Evolutionary conservation across 2,113 vertebrate genomes (phyloP).

Genomic region (Plestiodon gilberti): DNA sequence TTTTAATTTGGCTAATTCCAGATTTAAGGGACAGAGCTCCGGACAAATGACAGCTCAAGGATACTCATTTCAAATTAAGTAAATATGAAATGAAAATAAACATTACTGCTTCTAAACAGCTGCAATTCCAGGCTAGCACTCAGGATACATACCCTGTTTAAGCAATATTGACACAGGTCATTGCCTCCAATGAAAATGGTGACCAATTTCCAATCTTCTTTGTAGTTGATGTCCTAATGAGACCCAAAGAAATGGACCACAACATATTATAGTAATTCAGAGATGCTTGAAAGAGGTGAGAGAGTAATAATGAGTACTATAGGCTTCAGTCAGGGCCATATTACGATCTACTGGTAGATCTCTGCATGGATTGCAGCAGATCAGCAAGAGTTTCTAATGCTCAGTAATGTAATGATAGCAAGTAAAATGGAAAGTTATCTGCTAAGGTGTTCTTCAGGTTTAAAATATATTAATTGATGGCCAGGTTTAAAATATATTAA

Average conservation of each 20-base stretch:
- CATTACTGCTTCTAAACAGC: neutral
- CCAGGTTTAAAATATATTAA: no score
- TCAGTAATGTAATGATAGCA: no score
- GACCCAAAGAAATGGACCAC: conserved; percentile 47
- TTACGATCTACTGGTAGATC: no score
- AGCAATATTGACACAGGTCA: conserved; percentile 91
- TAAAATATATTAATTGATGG: neutral
- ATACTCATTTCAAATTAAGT: neutral
- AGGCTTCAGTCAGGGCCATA: neutral
- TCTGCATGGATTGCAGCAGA: no score
- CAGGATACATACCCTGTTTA: conserved; percentile 80
- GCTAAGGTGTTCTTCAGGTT: neutral
- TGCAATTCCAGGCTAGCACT: conserved; percentile 34
- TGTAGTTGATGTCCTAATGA: conserved; percentile 83
- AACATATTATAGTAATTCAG: neutral
- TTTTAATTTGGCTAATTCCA: neutral
- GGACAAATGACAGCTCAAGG: neutral
- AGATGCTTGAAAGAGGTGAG: conserved; percentile 21
- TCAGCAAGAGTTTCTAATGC: no score
- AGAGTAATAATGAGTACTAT: conserved; percentile 5
- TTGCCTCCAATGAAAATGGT: conserved; percentile 90
- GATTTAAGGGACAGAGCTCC: neutral
- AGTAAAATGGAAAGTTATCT: no score
- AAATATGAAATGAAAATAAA: neutral
- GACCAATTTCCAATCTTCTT: conserved; percentile 94